These are phyloP conservation scores for Hypotaenidia okinawae DNA, from an alignment of 2,797 vertebrate species.

Conservation along the genomic window DNA sequence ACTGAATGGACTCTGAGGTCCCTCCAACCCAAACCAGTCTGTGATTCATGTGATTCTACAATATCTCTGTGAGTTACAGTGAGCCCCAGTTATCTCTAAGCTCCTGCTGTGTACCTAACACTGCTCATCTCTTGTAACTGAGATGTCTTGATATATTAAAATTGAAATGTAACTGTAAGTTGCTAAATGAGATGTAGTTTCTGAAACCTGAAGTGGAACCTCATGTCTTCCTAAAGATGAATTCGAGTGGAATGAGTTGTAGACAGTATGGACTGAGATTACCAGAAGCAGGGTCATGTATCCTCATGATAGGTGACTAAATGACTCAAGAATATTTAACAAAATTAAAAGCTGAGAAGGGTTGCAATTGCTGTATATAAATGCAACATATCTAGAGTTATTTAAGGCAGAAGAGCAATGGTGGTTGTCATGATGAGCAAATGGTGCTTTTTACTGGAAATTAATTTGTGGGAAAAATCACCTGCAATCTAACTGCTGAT, in stretches of 20 bases:
- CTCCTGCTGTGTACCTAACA: not conserved
- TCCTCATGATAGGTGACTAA: not conserved
- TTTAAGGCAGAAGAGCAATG: not conserved
- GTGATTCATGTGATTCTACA: too few relatives aligned
- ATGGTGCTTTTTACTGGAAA: not conserved
- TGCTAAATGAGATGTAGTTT: not conserved
- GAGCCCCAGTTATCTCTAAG: not conserved
- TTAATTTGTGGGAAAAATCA: not conserved
- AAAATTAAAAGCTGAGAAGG: not conserved
- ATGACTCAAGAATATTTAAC: not conserved
- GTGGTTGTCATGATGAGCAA: not conserved
- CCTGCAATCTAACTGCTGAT: not conserved
- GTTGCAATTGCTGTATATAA: not conserved
- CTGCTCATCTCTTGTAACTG: not conserved
- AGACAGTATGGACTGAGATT: not conserved
- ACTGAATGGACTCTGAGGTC: too few relatives aligned
- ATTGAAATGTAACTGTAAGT: not conserved
- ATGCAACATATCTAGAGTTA: not conserved
- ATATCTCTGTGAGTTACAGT: not conserved
- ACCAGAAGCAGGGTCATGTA: not conserved
- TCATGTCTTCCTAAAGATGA: not conserved
- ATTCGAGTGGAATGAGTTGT: not conserved
- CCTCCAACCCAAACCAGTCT: too few relatives aligned
- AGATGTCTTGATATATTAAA: not conserved
- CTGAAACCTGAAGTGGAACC: not conserved